phyloP scores from a whole-genome alignment of 2,888 invertebrate species.

The Dicyrtomina minuta region DNA sequence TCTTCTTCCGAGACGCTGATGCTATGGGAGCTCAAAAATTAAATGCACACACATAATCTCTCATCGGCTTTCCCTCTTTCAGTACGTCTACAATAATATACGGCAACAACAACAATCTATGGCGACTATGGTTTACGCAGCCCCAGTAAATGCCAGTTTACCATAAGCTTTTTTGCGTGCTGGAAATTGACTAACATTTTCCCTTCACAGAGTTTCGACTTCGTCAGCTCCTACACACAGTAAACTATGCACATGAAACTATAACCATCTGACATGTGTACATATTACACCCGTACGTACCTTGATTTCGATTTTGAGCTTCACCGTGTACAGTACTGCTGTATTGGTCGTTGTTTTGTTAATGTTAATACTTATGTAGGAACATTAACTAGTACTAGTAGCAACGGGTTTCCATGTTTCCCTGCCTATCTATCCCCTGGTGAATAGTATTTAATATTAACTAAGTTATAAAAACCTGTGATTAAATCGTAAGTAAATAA shows the following conservation, averaged over 20 bases:
- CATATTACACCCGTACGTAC: too few relatives aligned
- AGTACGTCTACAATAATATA: conserved; percentile 8
- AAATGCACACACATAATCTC: conserved; percentile 25
- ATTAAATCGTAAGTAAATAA: conserved; percentile 29
- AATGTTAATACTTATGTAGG: too few relatives aligned
- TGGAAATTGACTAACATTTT: conserved; percentile 10
- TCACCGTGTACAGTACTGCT: too few relatives aligned
- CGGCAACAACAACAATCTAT: not conserved
- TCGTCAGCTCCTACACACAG: not conserved
- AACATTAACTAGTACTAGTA: too few relatives aligned
- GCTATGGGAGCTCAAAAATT: conserved; percentile 26
- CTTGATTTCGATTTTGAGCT: too few relatives aligned
- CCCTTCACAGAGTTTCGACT: not conserved
- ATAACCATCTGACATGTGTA: too few relatives aligned
- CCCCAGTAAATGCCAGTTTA: conserved; percentile 5
- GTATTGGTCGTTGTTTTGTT: too few relatives aligned
- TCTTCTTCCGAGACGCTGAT: conserved; percentile 7
- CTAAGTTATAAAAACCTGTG: conserved; percentile 24
- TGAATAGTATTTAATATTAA: not conserved
- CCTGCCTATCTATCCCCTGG: too few relatives aligned
- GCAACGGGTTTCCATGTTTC: too few relatives aligned
- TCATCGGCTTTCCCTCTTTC: conserved; percentile 4
- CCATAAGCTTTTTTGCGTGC: conserved; percentile 11
- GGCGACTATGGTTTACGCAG: too few relatives aligned
- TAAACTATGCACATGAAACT: too few relatives aligned